Evolutionary conservation across 64 coral and sea anemone species (phyloP).

Genomic region (Exaiptasia diaphana): DNA sequence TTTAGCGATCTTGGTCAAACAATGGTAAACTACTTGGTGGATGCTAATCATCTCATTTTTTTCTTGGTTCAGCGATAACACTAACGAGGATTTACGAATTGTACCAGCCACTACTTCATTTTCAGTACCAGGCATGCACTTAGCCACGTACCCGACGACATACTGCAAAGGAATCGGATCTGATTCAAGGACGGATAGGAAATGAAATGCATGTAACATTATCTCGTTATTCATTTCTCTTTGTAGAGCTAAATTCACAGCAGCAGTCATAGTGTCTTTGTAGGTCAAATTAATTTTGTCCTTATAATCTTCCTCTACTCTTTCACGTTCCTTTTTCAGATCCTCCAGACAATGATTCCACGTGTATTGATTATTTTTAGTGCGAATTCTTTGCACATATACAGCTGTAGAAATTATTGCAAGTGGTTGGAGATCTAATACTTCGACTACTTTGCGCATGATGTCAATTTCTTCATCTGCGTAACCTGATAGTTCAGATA

Average conservation of each 20-base stretch:
- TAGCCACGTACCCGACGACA: conserved; percentile 23
- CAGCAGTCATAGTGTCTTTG: conserved; percentile 27
- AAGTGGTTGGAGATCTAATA: conserved; percentile 46
- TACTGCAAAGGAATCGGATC: conserved; percentile 43
- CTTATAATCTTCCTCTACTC: conserved; percentile 9
- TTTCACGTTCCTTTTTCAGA: conserved; percentile 15
- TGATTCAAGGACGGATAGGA: conserved; percentile 26
- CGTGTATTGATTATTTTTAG: not conserved
- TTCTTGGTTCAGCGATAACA: not conserved
- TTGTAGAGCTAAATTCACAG: conserved; percentile 36
- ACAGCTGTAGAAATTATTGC: conserved; percentile 45
- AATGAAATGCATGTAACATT: conserved; percentile 18
- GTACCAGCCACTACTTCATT: conserved; percentile 4
- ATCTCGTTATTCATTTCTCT: not conserved
- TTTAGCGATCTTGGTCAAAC: not conserved
- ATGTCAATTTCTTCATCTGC: not conserved
- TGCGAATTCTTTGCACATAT: conserved; percentile 22
- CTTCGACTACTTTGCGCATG: conserved; percentile 6
- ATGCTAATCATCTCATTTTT: not conserved
- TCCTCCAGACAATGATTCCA: conserved; percentile 37
- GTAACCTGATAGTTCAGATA: conserved; percentile 23
- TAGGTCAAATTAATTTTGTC: conserved; percentile 31
- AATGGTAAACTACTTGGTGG: conserved; percentile 20
- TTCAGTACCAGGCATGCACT: not conserved
- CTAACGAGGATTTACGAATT: conserved; percentile 23